Evolutionary conservation across 1,140 invertebrate genomes (phyloP), one percentile per base, ranked within the genome.

Genomic region (Penaeus indicus): DNA sequence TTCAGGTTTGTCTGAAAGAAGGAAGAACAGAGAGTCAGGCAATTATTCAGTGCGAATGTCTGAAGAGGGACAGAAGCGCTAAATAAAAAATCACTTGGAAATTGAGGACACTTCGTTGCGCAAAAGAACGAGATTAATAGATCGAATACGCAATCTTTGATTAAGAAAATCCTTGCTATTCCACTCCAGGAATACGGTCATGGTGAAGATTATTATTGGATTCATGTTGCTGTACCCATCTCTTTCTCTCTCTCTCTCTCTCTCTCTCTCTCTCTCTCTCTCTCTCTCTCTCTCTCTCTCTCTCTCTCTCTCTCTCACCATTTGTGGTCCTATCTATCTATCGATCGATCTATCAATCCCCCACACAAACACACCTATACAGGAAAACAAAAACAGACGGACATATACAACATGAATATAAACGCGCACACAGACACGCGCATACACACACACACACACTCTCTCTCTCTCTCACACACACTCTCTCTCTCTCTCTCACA

Each of bases 1-100:
- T 90, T 95, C 95, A 79, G 94, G 93, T 91, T 95, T 95, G 90
- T 95, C 95, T 95, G 93, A 25, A 91, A 91, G 90, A 83, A 79
- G 47, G 25, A 64, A 47, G 32, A 42, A 32, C 32, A 32, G 32
- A 32, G 32, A 32, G 32, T 32, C 32, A 32, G 32, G 32, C 32
- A 32, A 32, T 32, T 32, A 32, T 32, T 32, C 32, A 32, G 32
- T 32, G 32, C 2, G 32, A 32, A 42, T 42, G 5, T 42, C 38
- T 42, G 38, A 42, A 42, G 7, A 42, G 38, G 38, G 7, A 8
- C 2, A 42, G 38, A 42, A 42, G 38, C 5, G 38, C 7, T 42
- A 42, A 4, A 8, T 32, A 8, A 8, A 42, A 42, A 42, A 42
- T 42, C 38, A 4, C 7, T 42, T 4, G 38, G 4, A 42, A 7